These are phyloP conservation scores for Pristionchus exspectatus DNA, from an alignment of 2,888 invertebrate species.

Conservation along the genomic window DNA sequence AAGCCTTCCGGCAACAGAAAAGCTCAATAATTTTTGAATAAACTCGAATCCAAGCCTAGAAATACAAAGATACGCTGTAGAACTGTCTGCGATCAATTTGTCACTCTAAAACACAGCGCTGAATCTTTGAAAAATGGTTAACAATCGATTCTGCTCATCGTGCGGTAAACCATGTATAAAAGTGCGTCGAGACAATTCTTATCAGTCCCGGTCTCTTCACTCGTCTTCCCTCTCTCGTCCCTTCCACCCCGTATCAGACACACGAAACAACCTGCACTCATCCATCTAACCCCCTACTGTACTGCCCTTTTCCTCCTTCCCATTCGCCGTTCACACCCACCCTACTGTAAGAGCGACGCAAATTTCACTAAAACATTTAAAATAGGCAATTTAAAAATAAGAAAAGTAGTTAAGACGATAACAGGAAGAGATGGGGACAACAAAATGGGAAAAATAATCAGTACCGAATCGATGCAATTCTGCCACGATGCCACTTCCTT, in stretches of 20 bases:
- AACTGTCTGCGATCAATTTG: background rate
- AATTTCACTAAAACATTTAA: background rate
- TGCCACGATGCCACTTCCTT: background rate
- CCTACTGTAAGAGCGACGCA: background rate
- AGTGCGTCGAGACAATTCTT: background rate
- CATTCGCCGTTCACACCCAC: background rate
- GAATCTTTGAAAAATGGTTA: background rate
- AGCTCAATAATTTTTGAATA: too few species aligned
- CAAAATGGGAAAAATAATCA: background rate
- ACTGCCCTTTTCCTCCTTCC: background rate
- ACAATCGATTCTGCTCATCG: constrained; percentile 18
- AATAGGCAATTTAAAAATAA: background rate
- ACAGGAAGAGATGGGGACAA: background rate
- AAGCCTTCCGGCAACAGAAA: too few species aligned
- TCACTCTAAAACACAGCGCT: background rate
- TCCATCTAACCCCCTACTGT: background rate
- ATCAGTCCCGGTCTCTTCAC: constrained; percentile 2
- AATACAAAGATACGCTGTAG: background rate
- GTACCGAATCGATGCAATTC: background rate
- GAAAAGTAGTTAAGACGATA: background rate
- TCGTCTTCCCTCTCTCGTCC: background rate
- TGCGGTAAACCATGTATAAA: constrained; percentile 28
- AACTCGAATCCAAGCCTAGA: too few species aligned
- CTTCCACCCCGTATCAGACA: background rate
- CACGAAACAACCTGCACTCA: background rate